Percentiles rank a stretch among this genome's conserved stretches.
These are phyloP conservation scores for Branchipolynoe longqiensis DNA, from an alignment of 2,888 invertebrate species.

Conservation along the genomic window DNA sequence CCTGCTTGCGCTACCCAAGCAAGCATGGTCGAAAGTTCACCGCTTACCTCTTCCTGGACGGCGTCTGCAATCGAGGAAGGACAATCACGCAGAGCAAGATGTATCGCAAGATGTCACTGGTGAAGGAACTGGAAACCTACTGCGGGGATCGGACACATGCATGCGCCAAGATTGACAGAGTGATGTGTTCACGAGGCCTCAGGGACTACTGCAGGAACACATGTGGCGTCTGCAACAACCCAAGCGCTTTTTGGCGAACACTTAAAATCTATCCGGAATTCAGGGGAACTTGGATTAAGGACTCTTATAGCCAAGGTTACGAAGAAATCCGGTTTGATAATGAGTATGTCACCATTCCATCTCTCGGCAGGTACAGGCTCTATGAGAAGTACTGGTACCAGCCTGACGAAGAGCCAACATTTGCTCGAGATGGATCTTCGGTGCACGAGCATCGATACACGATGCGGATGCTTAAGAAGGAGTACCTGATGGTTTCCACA, in stretches of 20 bases:
- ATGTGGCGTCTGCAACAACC: constrained; percentile 39
- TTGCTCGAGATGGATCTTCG: neutral
- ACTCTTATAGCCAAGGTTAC: constrained; percentile 23
- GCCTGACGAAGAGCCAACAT: neutral
- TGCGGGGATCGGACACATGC: constrained; percentile 6
- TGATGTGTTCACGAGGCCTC: neutral
- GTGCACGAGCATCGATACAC: too few relatives aligned
- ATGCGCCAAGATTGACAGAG: neutral
- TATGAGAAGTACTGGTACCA: constrained; percentile 53
- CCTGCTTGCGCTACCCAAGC: constrained; percentile 14
- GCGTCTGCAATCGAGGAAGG: neutral
- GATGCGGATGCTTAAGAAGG: neutral
- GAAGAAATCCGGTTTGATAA: constrained; percentile 6
- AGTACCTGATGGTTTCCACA: constrained; percentile 25
- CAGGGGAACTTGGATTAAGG: constrained; percentile 44
- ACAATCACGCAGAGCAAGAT: constrained; percentile 20
- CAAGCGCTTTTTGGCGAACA: constrained; percentile 23
- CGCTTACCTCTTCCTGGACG: constrained; percentile 34
- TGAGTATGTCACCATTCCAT: constrained; percentile 19
- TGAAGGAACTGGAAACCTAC: neutral
- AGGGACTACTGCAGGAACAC: constrained; percentile 27
- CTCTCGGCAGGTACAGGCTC: constrained; percentile 7
- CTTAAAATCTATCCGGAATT: constrained; percentile 9
- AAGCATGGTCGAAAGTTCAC: constrained; percentile 38
- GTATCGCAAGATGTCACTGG: constrained; percentile 10